Evolutionary conservation across 2,888 invertebrate genomes (phyloP), one percentile per base, ranked within the genome.

Genomic region (Piscicola geometra): DNA sequence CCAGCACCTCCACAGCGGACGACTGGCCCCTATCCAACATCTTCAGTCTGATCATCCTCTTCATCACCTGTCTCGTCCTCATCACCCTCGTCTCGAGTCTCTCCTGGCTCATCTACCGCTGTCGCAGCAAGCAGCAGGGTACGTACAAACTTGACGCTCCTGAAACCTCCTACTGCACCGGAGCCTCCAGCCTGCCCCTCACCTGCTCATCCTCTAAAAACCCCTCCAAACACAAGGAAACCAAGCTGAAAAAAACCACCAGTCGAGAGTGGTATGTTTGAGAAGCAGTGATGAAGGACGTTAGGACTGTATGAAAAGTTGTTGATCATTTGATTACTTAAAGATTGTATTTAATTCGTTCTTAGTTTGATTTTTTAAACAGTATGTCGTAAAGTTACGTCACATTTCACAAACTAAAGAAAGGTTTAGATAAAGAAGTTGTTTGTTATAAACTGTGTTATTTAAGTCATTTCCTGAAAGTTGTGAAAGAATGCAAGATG

Each of bases 201-300:
- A 64, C 64, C 35, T 35, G 35, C 67, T 73, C 32, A 15, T 33
- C 56, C n/a, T 56, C 47, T 12, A 25, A 52, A 35, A 30, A 73
- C 18, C n/a, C 72, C 5, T 32, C 60, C 36, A 67, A 67, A n/a
- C 32, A 35, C 67, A 67, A 67, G 32, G 35, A 67, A 15, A 67
- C 3, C 35, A 67, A 67, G 15, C 18, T 67, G 30, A 67, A 67
- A 33, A 67, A 76, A 36, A 56, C 41, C 21, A 60, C 47, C 35
- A 68, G 75, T 28, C 50, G 76, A 36, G 76, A 76, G 60, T 76
- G 76, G 76, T 76, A 76, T 35, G 75, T 75, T 1, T 75, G 64
- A 66, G 28, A 47, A 15, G 9, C n/a, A n/a, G 1, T 25, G 41
- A 32, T n/a, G 33, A 32, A 1, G 35, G 25, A 12, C 47, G n/a